These are phyloP conservation scores for Bombus confusus DNA, from an alignment of 1,140 invertebrate species.

Conservation along the genomic window DNA sequence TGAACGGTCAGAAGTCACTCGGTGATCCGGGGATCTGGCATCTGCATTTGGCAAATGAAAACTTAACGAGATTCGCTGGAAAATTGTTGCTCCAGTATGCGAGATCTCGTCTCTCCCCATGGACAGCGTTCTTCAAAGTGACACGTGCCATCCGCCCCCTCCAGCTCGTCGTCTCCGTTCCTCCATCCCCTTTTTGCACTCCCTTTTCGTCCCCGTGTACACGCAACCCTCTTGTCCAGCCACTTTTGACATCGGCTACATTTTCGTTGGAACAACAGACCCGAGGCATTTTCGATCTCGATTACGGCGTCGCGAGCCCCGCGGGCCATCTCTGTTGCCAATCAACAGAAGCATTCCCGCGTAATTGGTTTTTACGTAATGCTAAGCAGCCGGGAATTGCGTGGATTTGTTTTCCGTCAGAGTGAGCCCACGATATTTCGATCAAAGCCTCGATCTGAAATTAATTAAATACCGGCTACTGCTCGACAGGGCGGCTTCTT, in stretches of 20 bases:
- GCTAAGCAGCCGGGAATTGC: conserved; percentile 72
- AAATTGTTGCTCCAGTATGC: conserved; percentile 59
- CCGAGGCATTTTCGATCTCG: conserved; percentile 64
- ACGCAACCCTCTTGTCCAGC: conserved; percentile 5
- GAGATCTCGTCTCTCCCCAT: conserved; percentile 49
- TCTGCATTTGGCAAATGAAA: conserved; percentile 72
- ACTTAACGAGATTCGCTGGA: conserved; percentile 69
- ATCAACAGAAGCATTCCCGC: conserved; percentile 72
- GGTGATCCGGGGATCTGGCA: neutral
- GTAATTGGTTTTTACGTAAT: conserved; percentile 79
- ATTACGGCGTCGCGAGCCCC: conserved; percentile 56
- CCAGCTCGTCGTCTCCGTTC: neutral
- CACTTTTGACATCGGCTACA: conserved; percentile 73
- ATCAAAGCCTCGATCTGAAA: conserved; percentile 76
- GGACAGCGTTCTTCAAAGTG: conserved; percentile 73
- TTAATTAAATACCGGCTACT: conserved; percentile 73
- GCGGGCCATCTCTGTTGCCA: conserved; percentile 68
- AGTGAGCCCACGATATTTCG: conserved; percentile 76
- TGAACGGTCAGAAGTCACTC: conserved; percentile 39
- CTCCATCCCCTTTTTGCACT: neutral
- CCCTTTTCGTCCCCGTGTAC: neutral
- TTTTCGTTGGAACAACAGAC: conserved; percentile 72
- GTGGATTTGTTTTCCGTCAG: conserved; percentile 76
- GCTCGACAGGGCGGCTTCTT: conserved; percentile 55
- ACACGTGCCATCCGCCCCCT: conserved; percentile 69